Evolutionary conservation across 1,140 invertebrate genomes (phyloP).

Genomic region (Lethocerus indicus): DNA sequence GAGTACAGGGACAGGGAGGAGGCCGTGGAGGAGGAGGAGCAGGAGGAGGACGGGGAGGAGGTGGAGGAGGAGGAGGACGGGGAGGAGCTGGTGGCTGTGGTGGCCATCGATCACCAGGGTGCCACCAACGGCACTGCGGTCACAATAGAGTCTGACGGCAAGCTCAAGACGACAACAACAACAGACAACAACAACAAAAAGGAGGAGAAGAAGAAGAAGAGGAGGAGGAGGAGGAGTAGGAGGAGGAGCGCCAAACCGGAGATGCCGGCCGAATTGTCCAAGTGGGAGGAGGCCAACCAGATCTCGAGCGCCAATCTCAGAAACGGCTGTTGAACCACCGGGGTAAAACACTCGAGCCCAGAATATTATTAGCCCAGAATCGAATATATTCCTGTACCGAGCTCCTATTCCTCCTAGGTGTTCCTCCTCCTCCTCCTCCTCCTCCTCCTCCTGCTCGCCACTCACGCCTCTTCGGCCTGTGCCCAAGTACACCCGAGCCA

Average conservation of each 20-base stretch:
- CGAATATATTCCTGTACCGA: too few relatives aligned
- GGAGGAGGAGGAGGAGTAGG: conserved; percentile 20
- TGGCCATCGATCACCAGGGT: background rate
- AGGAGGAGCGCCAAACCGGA: conserved; percentile 30
- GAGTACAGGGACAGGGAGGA: conserved; percentile 23
- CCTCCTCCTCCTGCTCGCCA: too few relatives aligned
- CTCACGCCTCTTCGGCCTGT: too few relatives aligned
- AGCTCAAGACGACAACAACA: conserved; percentile 27
- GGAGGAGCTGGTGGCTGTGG: background rate
- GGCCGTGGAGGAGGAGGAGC: conserved; percentile 23
- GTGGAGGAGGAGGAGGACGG: background rate
- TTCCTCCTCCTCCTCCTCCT: too few relatives aligned
- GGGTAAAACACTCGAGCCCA: too few relatives aligned
- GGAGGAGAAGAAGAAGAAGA: conserved; percentile 22
- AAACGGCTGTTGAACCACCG: conserved; percentile 27
- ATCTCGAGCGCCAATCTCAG: conserved; percentile 42
- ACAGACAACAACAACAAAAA: conserved; percentile 22
- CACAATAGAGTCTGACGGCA: background rate
- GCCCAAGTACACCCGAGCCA: too few relatives aligned
- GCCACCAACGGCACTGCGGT: background rate
- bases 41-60: conserved; percentile 21
- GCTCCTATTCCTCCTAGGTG: too few relatives aligned
- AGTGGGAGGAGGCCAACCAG: conserved; percentile 50
- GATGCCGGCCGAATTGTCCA: conserved; percentile 36
- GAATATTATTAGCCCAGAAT: too few relatives aligned